Base-by-base conservation (phyloP, 2,113 vertebrate species). In the Chloropsis cyanopogon region DNA sequence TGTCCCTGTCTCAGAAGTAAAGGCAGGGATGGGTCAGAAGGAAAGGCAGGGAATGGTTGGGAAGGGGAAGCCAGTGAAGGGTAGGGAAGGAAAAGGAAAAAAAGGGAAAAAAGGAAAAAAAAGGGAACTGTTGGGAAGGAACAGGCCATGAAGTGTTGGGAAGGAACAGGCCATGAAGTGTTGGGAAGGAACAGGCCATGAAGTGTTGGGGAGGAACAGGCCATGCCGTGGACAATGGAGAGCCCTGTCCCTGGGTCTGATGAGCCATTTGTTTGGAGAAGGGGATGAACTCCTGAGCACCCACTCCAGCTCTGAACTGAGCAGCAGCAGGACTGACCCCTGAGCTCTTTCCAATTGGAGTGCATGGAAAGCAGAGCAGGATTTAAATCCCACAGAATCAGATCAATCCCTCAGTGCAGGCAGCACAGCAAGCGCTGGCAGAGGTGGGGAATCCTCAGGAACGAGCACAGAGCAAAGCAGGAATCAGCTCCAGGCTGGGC, bases 161-260 rank as follows among this genome's bases (percentile, higher is more conserved):
- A 42, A 10, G 61, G 25, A 20, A 21, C 9, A 18, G 31, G 31
- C 7, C 17, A 6, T 23, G 63, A 46, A 17, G 18, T 47, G 47
- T 49, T 4, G 28, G 39, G 39, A 42, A 21, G 61, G 61, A 14
- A 33, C 3, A 21, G 39, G 71, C 16, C 7, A n/a, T 11, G 69
- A 19, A 13, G 8, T 10, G 22, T 6, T 7, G 29, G 59, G 59
- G 42, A 22, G 46, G 19, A 11, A 8, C 0, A 28, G 60, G 33
- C 33, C 19, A 2, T 10, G 9, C 78, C 10, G 31, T 0, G n/a
- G 21, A 26, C 73, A 25, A 6, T 0, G n/a, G 6, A 2, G 37
- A 21, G 3, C 63, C 88, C 35, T 52, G 81, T 39, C 46, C 72
- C 4, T 10, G 28, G 3, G 50, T 7, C 24, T 33, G 18, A 24